Base-by-base conservation (phyloP, 2,797 vertebrate genomes). In the Hypotaenidia philippensis region DNA sequence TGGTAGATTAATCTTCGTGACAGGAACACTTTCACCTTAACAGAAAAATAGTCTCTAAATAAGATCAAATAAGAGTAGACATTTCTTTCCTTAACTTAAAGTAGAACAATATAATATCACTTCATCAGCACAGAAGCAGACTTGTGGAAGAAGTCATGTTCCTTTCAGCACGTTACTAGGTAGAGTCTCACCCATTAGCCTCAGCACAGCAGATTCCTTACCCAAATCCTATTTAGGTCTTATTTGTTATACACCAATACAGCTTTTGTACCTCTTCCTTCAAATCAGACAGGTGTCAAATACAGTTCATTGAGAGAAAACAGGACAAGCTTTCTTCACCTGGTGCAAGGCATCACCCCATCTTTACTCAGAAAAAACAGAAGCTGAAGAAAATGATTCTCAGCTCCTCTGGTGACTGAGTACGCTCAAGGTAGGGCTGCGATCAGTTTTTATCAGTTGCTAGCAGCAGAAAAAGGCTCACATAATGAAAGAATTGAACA, bases 1-100 rank as follows among this genome's bases (percentile, higher is more conserved):
- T 63, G 99, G 99, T 91, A 99, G 98, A 97, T 99, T 99, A 76
- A 99, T 99, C 98, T 99, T 99, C 74, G 99, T 99, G 91, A 99
- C 99, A 8, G 99, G 99, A 97, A 99, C 99, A 63, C 99, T 99
- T 97, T 99, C 99, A 94, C 99, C 99, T 99, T 78, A 40, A 93
- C 6, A 14, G 44, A 93, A 95, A 40, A 44, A 74, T 18, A 77
- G 56, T 14, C 11, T 78, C 29, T 95, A 86, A 72, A 64, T 40
- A 88, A 91, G n/a, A 89, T 53, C 87, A 87, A 94, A 61, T 9
- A 89, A 38, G 14, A 87, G 60, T 0, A 79, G 32, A 47, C 21
- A 11, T 45, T 60, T 83, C 56, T 79, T 63, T 29, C 34, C 38
- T 36, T 82, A 65, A 22, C 31, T 68, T 49, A 50, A 55, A 63